These are phyloP conservation scores for Teleogryllus oceanicus DNA, from an alignment of 2,888 invertebrate genomes.

Conservation along the genomic window DNA sequence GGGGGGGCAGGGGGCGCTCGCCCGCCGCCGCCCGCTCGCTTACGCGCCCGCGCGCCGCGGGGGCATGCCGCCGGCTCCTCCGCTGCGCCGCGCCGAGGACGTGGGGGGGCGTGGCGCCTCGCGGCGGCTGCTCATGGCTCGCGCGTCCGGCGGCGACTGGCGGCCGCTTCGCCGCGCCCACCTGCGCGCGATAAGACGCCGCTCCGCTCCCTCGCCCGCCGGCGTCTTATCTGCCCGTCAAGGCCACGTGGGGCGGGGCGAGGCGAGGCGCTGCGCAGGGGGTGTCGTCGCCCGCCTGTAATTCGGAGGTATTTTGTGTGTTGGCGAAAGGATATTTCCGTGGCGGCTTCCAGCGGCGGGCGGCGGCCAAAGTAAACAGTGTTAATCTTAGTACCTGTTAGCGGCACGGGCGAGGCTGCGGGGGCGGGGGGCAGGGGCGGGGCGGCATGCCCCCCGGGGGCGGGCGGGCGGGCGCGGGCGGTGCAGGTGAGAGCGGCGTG, in stretches of 20 bases:
- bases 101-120: no score
- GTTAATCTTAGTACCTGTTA: neutral
- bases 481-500: neutral
- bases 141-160: neutral
- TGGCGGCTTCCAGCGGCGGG: neutral
- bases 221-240: no score
- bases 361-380: constrained; percentile 6
- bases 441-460: neutral
- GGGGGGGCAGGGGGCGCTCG: neutral
- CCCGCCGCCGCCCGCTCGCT: neutral
- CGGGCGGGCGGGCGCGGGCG: neutral
- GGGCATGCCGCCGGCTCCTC: neutral
- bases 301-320: no score
- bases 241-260: no score
- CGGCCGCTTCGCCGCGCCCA: neutral
- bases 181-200: no score
- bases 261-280: no score
- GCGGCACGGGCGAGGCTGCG: neutral
- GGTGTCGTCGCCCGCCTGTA: no score
- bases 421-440: no score
- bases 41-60: constrained; percentile 2
- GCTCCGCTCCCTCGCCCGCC: no score
- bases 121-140: neutral
- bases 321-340: no score
- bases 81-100: neutral